Conservation (phyloP, 2,113 vertebrate species). For the Illadopsis cleaveri region DNA sequence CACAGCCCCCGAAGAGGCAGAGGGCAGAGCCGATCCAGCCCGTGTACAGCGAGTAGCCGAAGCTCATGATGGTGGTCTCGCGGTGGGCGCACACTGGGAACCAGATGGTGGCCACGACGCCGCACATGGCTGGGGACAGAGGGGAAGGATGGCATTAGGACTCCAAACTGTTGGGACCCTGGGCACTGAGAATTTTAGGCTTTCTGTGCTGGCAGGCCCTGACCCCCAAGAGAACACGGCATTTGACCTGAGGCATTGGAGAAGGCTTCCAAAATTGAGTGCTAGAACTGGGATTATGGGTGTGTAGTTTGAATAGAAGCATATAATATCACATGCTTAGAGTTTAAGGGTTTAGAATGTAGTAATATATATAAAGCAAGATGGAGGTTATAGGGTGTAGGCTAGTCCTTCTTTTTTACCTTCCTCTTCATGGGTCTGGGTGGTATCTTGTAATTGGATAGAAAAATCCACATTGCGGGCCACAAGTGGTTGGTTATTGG, state of each 20-base stretch:
- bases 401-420: not conserved
- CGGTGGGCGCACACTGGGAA: constrained; percentile 88
- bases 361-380: not conserved
- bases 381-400: not conserved
- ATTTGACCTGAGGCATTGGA: not conserved
- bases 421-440: not conserved
- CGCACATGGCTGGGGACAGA: constrained; percentile 81
- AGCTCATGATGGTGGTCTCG: constrained; percentile 87
- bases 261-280: not conserved
- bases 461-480: not conserved
- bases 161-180: accelerated
- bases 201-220: not conserved
- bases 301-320: too few species aligned
- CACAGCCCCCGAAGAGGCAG: constrained; percentile 84
- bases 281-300: not conserved
- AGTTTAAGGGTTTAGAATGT: not conserved
- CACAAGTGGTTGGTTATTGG: not conserved
- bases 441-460: not conserved
- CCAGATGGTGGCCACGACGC: constrained; percentile 88
- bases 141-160: not conserved
- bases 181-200: not conserved
- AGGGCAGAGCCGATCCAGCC: constrained; percentile 91
- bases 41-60: constrained; percentile 90
- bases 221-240: too few species aligned
- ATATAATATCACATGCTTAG: not conserved